phyloP scores from a whole-genome alignment of 2,888 invertebrate species.

The Cataglyphis albicans region DNA sequence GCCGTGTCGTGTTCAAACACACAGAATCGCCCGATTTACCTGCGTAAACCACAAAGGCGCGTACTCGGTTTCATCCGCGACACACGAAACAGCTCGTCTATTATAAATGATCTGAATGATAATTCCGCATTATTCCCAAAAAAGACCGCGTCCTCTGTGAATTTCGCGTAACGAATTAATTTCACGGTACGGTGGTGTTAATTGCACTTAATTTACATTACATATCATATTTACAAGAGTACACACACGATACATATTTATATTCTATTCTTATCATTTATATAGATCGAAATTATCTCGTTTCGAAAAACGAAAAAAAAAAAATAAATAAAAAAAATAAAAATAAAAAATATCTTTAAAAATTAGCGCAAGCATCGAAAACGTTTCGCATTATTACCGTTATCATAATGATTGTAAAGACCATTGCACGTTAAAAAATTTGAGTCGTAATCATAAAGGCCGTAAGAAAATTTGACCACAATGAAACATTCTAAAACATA shows the following conservation, averaged over 20 bases:
- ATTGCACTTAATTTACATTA: background rate
- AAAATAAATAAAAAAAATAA: no score
- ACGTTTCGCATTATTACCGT: conserved; percentile 16
- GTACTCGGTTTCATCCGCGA: background rate
- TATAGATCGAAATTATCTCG: background rate
- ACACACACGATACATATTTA: no score
- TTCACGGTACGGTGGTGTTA: background rate
- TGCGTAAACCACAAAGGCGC: background rate
- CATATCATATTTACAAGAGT: background rate
- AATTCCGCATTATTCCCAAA: conserved; percentile 13
- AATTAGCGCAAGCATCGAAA: background rate
- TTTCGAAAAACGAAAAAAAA: background rate
- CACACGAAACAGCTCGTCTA: background rate
- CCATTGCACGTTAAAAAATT: no score
- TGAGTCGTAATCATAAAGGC: no score
- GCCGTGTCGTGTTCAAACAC: conserved; percentile 3
- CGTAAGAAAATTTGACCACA: no score
- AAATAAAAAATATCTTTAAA: background rate
- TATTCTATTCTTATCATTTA: background rate
- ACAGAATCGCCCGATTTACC: conserved; percentile 10
- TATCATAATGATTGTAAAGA: no score
- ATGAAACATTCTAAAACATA: no score
- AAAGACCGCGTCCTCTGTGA: conserved; percentile 14
- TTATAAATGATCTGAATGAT: conserved; percentile 7
- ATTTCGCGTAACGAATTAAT: background rate